Evolutionary conservation across 92 coral and sea anemone genomes (phyloP), one percentile per base, ranked within the genome.

Genomic region (Scolanthus callimorphus): DNA sequence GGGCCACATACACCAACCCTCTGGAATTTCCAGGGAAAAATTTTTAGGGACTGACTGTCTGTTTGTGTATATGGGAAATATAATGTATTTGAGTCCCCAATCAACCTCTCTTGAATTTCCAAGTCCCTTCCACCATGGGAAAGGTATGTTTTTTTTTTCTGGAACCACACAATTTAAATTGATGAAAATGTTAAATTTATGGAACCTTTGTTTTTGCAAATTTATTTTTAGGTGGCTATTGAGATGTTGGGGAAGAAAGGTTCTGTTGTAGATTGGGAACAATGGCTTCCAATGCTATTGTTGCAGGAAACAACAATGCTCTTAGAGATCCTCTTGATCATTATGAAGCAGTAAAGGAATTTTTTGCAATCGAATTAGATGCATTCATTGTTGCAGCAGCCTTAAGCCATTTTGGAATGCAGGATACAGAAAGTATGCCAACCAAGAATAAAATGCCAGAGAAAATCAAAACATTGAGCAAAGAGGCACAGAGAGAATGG

Each of bases 241-340:
- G 70, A 47, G 26, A 52, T 69, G 8, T 47, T 67, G 26, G 25
- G 43, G 39, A 69, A 77, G 43, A 49, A 49, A 25, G 55, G 53
- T 69, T 76, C 70, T 9, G 53, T 77, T 0, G 51, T 45, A 48
- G 85, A 71, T 31, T 78, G 69, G 85, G 74, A 2, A 78, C 85
- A 13, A 67, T 70, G 60, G 68, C 85, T 20, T 70, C 73, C 24
- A 78, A 78, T 78, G 78, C 85, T 19, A 49, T 79, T 23, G 62
- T 79, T 1, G 27, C 75, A 2, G 80, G 76, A 3, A 72, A 79
- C 13, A 28, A 23, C 31, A 71, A 71, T 71, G 79, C 74, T 10
- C 51, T 70, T 2, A 2, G 9, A 19, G 60, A 61, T 39, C 20
- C 60, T 11, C 19, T 59, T 23, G 77, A 70, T 39, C 29, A 70